Evolutionary conservation across 2,888 invertebrate species (phyloP).

Genomic region (Eretmocerus hayati): DNA sequence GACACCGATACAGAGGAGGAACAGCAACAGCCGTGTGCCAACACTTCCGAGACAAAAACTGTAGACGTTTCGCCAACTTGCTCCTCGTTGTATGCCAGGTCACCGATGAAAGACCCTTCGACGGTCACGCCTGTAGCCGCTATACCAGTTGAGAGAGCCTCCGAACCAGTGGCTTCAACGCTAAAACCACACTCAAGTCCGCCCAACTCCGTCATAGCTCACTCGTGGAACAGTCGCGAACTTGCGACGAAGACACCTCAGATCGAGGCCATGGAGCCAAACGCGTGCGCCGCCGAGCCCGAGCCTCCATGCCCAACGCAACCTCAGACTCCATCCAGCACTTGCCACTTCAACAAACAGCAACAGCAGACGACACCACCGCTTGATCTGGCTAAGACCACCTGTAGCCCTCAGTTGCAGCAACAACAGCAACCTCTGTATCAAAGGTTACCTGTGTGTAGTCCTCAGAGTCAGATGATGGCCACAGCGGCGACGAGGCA

Average conservation of each 20-base stretch:
- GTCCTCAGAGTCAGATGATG: constrained; percentile 38
- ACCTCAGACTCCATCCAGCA: constrained; percentile 10
- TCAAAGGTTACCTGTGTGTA: constrained; percentile 39
- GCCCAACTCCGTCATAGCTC: constrained; percentile 51
- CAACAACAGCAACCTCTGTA: constrained; percentile 34
- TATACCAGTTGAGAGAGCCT: not conserved
- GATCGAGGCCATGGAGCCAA: constrained; percentile 30
- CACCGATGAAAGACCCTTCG: constrained; percentile 29
- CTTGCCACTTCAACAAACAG: too few species aligned
- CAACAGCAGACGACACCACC: constrained; percentile 26
- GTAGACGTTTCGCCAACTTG: constrained; percentile 49
- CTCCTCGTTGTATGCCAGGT: constrained; percentile 45
- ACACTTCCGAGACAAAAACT: constrained; percentile 52
- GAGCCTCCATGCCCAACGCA: constrained; percentile 22
- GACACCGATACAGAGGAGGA: constrained; percentile 80
- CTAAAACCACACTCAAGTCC: constrained; percentile 36
- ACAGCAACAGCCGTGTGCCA: constrained; percentile 46
- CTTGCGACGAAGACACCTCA: constrained; percentile 28
- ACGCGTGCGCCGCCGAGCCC: constrained; percentile 27
- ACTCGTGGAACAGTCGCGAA: constrained; percentile 52
- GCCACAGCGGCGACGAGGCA: constrained; percentile 38
- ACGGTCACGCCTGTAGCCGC: not conserved
- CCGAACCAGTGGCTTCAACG: not conserved
- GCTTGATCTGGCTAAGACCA: constrained; percentile 30
- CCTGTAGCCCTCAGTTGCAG: constrained; percentile 7